Evolutionary conservation across 2,113 vertebrate genomes (phyloP).

Genomic region (Crotalus horridus): DNA sequence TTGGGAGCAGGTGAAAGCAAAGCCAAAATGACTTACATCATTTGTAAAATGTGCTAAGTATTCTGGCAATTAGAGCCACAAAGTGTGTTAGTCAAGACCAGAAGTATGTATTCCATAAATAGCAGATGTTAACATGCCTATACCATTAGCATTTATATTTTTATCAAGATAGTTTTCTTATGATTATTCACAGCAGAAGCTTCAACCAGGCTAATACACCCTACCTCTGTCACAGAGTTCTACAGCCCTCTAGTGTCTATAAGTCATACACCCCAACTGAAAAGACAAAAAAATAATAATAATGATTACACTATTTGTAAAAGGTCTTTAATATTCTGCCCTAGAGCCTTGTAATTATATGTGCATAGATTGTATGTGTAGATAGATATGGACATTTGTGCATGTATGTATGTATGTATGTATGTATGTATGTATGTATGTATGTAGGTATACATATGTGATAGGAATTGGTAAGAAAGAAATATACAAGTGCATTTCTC

Average conservation of each 20-base stretch:
- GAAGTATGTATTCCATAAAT: background rate
- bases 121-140: background rate
- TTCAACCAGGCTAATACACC: background rate
- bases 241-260: conserved; percentile 74
- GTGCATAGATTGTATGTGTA: background rate
- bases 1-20: background rate
- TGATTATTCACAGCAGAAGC: background rate
- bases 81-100: conserved; percentile 3
- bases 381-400: background rate
- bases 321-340: background rate
- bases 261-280: conserved; percentile 41
- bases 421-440: background rate
- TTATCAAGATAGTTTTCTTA: background rate
- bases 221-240: conserved; percentile 52
- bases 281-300: conserved; percentile 5
- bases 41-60: background rate
- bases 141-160: background rate
- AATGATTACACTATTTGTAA: background rate
- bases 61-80: conserved; percentile 2
- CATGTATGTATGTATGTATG: background rate
- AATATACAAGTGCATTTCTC: background rate
- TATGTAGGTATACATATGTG: too few species aligned
- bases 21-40: background rate
- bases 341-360: background rate
- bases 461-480: conserved; percentile 6